Evolutionary conservation across 1,140 invertebrate species (phyloP), one percentile per base, ranked within the genome.

Genomic region (Drosophila persimilis): DNA sequence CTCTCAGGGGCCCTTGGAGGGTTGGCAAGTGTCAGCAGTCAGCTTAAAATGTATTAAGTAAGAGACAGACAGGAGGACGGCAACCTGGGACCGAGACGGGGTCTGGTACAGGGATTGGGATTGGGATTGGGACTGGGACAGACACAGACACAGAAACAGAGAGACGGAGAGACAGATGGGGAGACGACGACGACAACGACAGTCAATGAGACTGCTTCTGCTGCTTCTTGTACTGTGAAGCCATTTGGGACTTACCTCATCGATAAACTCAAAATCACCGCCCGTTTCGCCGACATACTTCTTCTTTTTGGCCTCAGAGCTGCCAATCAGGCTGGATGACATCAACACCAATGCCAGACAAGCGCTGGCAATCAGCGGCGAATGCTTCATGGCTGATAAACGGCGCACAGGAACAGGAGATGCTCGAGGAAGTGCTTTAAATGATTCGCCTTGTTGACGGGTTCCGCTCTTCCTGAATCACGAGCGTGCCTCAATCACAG

Each of bases 241-340:
- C 67, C 75, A 88, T 79, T 83, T 88, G 83, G 63, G 63, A 90
- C 89, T 90, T 90, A 90, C 89, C 89, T 90, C 89, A 89, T 90
- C 89, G 79, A 90, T 90, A 81, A 90, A 90, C 80, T 90, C 89
- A 74, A 90, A 90, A 85, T 90, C 89, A 63, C 89, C 89, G 67
- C 89, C 89, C 71, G 83, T 90, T 86, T 90, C 89, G 66, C 89
- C 89, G 73, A 89, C 74, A 43, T 90, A 89, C 78, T 90, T 90
- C 76, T 90, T 90, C 77, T 90, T 90, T 64, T 90, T 89, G 64
- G 89, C 89, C 62, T 90, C 85, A 45, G 69, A 78, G 62, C 77
- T 77, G 75, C 66, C 80, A 70, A 83, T 73, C 71, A 81, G 66
- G 44, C 74, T 74, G 72, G 77, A 90, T 90, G 89, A 90, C 85